Evolutionary conservation across 1,140 invertebrate genomes (phyloP).

Genomic region (Zelostemma sp.): DNA sequence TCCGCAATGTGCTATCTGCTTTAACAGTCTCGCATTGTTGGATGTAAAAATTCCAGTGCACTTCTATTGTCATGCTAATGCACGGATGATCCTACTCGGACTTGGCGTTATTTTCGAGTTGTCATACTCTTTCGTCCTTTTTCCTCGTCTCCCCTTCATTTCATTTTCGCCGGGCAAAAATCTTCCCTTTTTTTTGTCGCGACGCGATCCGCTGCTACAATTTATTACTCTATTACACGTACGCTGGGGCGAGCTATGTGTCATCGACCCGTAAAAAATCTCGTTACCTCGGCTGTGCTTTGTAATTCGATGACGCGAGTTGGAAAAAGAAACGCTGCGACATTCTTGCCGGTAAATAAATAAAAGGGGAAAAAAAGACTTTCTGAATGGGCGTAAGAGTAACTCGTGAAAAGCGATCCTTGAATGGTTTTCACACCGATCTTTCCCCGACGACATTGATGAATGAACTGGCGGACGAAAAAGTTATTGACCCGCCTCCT

Average conservation of each 20-base stretch:
- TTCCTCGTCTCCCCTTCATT: conserved; percentile 7
- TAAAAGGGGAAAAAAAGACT: too few relatives aligned
- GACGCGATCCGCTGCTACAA: conserved; percentile 15
- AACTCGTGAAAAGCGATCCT: too few relatives aligned
- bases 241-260: conserved; percentile 5
- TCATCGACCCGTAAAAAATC: conserved; percentile 25
- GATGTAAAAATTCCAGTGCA: conserved; percentile 6
- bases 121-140: conserved; percentile 23
- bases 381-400: too few relatives aligned
- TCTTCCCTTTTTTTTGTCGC: conserved; percentile 19
- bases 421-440: too few relatives aligned
- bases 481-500: too few relatives aligned
- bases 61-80: conserved; percentile 17
- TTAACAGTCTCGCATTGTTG: too few relatives aligned
- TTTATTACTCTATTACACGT: conserved; percentile 25
- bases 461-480: not conserved
- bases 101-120: conserved; percentile 16
- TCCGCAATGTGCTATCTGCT: too few relatives aligned
- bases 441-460: too few relatives aligned
- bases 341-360: not conserved
- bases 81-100: conserved; percentile 1
- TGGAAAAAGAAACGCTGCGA: not conserved
- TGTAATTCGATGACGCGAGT: conserved; percentile 23
- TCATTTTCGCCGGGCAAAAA: conserved; percentile 12
- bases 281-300: conserved; percentile 20